Evolutionary conservation across 2,113 vertebrate species (phyloP), one percentile per base, ranked within the genome.

Genomic region (Nymphicus hollandicus): DNA sequence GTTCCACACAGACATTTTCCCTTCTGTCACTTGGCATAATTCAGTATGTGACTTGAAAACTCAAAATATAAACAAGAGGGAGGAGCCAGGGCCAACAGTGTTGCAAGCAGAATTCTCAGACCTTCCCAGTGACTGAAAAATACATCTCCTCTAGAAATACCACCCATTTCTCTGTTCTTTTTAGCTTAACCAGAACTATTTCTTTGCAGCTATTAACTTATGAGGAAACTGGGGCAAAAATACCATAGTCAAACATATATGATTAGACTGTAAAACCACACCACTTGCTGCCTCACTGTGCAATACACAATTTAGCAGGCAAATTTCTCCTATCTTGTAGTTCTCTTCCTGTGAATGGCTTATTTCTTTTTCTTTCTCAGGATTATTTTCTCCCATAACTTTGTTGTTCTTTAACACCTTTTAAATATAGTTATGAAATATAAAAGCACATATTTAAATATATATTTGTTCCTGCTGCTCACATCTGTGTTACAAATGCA

Each of bases 1-100:
- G 88, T 64, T 90, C 76, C 80, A 83, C 69, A 44, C 64, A 88
- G 85, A 86, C 76, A 84, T 52, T 70, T 63, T 93, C 82, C 85
- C 82, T 95, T 93, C 93, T 96, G 93, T 93, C 93, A 90, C 91
- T 96, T 95, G 88, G 95, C 88, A 74, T 81, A 74, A 81, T 61
- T 79, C 79, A 71, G 29, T 68, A 52, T 90, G 71, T 81, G 90
- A 77, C 88, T 94, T 84, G 94, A 84, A 96, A 95, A 93, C 74
- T 81, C 95, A 94, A 93, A 96, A 91, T 74, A 91, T 74, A 95
- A 97, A 95, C 94, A 95, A 72, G 58, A 73, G 64, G 81, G 60
- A 87, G 77, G 81, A 92, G 66, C 17, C 17, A 17, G 20, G 82
- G 88, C 94, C 91, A 90, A 37, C 1, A 25, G 3, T 65, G 41